Percentiles rank a stretch among this genome's conserved stretches.
These are phyloP conservation scores for Pleuronectes platessa DNA, from an alignment of 2,113 vertebrate species.

Conservation along the genomic window DNA sequence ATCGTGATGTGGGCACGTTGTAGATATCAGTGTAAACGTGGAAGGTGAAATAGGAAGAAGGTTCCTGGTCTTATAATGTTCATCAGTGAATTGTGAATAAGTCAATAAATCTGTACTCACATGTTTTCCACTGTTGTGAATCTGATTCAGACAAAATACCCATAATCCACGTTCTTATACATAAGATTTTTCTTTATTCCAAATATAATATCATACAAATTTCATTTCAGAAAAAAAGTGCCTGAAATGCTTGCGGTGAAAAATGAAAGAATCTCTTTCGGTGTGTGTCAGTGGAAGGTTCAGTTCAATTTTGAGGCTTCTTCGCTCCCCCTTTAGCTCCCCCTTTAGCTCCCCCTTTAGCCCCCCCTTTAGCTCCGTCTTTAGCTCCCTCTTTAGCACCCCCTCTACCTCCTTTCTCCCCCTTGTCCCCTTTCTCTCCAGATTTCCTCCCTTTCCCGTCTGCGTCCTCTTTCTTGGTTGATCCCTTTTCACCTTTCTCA, in stretches of 20 bases:
- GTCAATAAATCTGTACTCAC: conserved; percentile 64
- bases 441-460: conserved; percentile 68
- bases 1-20: conserved; percentile 52
- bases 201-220: conserved; percentile 58
- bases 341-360: conserved; percentile 53
- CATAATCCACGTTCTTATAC: conserved; percentile 4
- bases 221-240: conserved; percentile 35
- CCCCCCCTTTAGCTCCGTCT: conserved; percentile 35
- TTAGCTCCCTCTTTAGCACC: conserved; percentile 33
- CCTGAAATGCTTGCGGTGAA: conserved; percentile 12
- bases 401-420: conserved; percentile 51
- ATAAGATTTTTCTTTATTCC: conserved; percentile 38
- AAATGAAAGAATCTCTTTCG: conserved; percentile 17
- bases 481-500: conserved; percentile 61
- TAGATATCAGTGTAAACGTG: conserved; percentile 67
- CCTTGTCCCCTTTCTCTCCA: conserved; percentile 51
- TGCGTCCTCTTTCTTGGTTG: conserved; percentile 49
- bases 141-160: conserved; percentile 19
- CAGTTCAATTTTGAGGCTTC: conserved; percentile 77
- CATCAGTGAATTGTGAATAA: conserved; percentile 70
- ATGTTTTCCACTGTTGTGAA: conserved; percentile 33
- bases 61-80: conserved; percentile 59
- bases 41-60: conserved; percentile 45
- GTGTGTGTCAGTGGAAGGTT: conserved; percentile 9
- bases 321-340: conserved; percentile 66